Base-by-base conservation (phyloP, 92 coral and sea anemone species). In the Zoanthus sansibaricus region DNA sequence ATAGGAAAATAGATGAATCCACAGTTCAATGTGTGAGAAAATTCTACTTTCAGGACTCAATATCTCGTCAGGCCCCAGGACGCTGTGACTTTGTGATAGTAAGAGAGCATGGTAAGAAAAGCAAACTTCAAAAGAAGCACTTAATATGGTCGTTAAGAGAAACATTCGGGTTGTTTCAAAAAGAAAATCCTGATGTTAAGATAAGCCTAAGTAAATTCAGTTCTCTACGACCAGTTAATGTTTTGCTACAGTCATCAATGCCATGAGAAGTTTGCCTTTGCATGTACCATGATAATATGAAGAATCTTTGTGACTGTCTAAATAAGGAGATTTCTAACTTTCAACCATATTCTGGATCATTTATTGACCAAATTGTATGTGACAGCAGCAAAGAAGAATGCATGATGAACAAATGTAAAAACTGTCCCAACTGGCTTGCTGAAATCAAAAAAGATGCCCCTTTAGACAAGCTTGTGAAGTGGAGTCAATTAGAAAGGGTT, bases 391-490 rank as follows among this genome's bases (percentile, higher is more conserved):
- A 46, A 6, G 89, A 89, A 62, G 82, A 75, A 16, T 92, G 94
- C 70, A 89, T 89, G 94, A 56, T 82, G 52, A 82, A 92, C 10
- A 92, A 86, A 68, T 92, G 94, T 52, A 48, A 15, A 58, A 78
- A 73, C 45, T 92, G 94, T 76, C 89, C 91, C 44, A 83, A 77
- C 55, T 91, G 94, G 94, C 77, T 91, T 12, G 87, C 83, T 18
- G 74, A 31, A 25, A 64, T 91, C 13, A 76, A 51, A 11, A 21
- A 49, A 76, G 80, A 76, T 76, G 80, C 80, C 80, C 80, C 80
- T 76, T 76, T 51, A 14, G 66, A 76, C 33, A 45, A 76, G 31
- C 33, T 76, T 49, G 80, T 76, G 66, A 76, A 76, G 80, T 76
- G 80, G 80, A 76, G 80, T 76, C 80, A 76, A 76, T 76, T 64